Conservation (phyloP, 2,113 vertebrate genomes). For the Psilopogon haemacephalus region DNA sequence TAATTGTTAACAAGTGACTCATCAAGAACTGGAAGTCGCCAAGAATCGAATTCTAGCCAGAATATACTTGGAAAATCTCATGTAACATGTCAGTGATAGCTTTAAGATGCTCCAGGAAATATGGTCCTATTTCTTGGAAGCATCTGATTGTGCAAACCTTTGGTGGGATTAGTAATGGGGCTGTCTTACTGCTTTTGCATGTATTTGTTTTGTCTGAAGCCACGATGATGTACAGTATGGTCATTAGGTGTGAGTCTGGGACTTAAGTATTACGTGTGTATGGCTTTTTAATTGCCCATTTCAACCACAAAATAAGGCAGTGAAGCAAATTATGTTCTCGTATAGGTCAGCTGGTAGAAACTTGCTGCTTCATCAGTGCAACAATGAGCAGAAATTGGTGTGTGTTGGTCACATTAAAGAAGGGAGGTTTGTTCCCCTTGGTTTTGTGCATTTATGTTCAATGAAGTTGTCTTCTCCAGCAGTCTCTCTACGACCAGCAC, state of each 20-base stretch:
- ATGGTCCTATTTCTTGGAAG: conserved; percentile 32
- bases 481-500: background rate
- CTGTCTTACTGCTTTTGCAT: background rate
- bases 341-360: background rate
- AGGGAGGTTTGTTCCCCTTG: background rate
- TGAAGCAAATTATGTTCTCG: background rate
- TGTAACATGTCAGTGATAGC: background rate
- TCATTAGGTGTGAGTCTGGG: background rate
- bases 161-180: conserved; percentile 22
- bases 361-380: background rate
- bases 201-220: conserved; percentile 22
- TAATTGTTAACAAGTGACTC: conserved; percentile 16
- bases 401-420: background rate
- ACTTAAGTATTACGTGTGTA: background rate
- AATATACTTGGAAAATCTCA: conserved; percentile 28
- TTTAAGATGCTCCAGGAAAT: background rate
- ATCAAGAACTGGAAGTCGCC: conserved; percentile 21
- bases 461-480: background rate
- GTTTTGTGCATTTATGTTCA: background rate
- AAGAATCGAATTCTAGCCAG: background rate
- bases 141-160: conserved; percentile 9
- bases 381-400: background rate
- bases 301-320: background rate
- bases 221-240: background rate
- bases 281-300: background rate